Evolutionary conservation across 2,888 invertebrate species (phyloP), one percentile per base, ranked within the genome.

Genomic region (Pseudoips prasinana): DNA sequence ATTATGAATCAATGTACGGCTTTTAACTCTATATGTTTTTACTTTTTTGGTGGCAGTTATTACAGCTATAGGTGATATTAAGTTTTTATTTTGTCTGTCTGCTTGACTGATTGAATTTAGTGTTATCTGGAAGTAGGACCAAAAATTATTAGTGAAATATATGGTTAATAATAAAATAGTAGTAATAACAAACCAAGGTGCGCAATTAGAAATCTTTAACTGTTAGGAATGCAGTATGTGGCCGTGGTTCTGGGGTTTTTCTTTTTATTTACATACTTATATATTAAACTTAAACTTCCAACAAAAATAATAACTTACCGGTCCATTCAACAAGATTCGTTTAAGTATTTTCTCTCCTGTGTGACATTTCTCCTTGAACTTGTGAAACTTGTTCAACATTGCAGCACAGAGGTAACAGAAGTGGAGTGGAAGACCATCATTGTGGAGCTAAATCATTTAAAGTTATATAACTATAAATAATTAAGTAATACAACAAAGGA

Each of bases 371-470:
- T 81, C 76, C 34, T 74, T 80, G 32, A 83, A 83, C 33, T 72
- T 75, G 39, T 81, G 75, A 30, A 66, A 80, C 37, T 82, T 83
- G 29, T 73, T 59, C 17, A 83, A 49, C 33, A 75, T 38, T 1
- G 65, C 58, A 0, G 79, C 71, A 55, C 83, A 83, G 47, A 80
- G 76, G 17, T 61, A 80, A 43, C 83, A 83, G 37, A 81, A 77
- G 39, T 64, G 72, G 1, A 62, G 64, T 1, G 81, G 82, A 7
- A 84, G 47, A 0, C 50, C 58, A 45, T 81, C 79, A 25, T 69
- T 55, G 62, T 66, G 30, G 3, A 51, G 2, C 23, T 23, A 8
- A 23, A 7, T n/a, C n/a, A 6, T 6, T 5, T 6, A 18, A 18
- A 18, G 4, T 18, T 18, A n/a, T n/a, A n/a, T 18, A 18, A 18